These are phyloP conservation scores for Invenusta paracnida DNA, from an alignment of 2,888 invertebrate species.

Conservation along the genomic window DNA sequence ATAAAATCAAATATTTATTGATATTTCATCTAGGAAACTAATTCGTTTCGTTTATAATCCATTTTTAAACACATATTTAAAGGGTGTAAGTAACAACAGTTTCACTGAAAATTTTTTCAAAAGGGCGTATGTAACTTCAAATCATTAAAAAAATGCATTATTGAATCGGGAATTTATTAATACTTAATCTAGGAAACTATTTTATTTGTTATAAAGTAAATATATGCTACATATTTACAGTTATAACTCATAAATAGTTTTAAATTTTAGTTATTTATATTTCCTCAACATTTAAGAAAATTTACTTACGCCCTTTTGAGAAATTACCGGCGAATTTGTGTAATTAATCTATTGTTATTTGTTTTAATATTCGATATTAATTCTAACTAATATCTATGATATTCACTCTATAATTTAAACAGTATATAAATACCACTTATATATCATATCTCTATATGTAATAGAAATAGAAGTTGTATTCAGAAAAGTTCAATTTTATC, in stretches of 20 bases:
- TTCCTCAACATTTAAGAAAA: not conserved
- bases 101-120: not conserved
- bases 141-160: not conserved
- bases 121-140: not conserved
- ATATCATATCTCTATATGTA: no score
- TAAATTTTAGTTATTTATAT: not conserved
- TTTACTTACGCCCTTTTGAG: not conserved
- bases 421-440: no score
- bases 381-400: no score
- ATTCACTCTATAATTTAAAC: no score
- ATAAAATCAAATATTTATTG: not conserved
- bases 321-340: not conserved
- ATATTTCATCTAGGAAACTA: not conserved
- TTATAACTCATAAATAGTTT: not conserved
- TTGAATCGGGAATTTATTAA: not conserved
- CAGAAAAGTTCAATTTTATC: no score
- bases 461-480: no score
- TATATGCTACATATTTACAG: not conserved
- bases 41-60: not conserved
- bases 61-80: not conserved
- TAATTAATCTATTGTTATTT: no score
- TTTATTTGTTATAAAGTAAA: not conserved
- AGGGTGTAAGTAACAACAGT: not conserved
- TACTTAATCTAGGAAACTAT: not conserved
- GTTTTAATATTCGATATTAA: no score